Evolutionary conservation across 1,140 invertebrate genomes (phyloP), one percentile per base, ranked within the genome.

Genomic region (Drosophila cardini): DNA sequence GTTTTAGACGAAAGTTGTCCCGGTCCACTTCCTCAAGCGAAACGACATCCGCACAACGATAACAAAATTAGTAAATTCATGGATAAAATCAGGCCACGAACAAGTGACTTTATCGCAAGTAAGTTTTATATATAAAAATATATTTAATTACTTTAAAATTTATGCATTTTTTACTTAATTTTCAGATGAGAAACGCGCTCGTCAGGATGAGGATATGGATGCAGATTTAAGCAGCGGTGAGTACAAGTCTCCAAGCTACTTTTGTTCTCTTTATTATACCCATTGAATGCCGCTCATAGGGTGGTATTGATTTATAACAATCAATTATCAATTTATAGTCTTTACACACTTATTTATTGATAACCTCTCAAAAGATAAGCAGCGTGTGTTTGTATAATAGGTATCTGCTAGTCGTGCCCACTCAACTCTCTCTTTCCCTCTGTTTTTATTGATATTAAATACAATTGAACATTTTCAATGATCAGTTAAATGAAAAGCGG

Each of bases 1-100:
- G 93, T 94, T 8, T 95, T 98, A 60, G 97, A 98, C 75, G 97
- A 98, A 92, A 94, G 93, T 79, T 98, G 97, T 91, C 96, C 96
- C 11, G 96, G 97, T 5, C 96, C 96, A 67, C 93, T 96, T 64
- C 93, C 94, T 50, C 91, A 94, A 94, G 78, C 90, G 5, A 84
- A 96, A 95, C 80, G 95, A 95, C 92, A 94, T 93, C 77, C 82
- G 48, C 93, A 94, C 63, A 93, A 93, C 26, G 94, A 94, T 72
- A 95, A 94, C 91, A 92, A 95, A 63, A 95, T 96, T 74, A 96
- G 95, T 70, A 95, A 96, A 92, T 92, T 96, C 57, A 96, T 96
- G 94, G 95, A 96, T 76, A 94, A 94, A 79, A 96, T 96, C 75
- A 93, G 94, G 62, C 94, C 94, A 80, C 52, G 92, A 46, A 76